Evolutionary conservation across 2,797 vertebrate species (phyloP), one percentile per base, ranked within the genome.

Genomic region (Poecilia wingei): DNA sequence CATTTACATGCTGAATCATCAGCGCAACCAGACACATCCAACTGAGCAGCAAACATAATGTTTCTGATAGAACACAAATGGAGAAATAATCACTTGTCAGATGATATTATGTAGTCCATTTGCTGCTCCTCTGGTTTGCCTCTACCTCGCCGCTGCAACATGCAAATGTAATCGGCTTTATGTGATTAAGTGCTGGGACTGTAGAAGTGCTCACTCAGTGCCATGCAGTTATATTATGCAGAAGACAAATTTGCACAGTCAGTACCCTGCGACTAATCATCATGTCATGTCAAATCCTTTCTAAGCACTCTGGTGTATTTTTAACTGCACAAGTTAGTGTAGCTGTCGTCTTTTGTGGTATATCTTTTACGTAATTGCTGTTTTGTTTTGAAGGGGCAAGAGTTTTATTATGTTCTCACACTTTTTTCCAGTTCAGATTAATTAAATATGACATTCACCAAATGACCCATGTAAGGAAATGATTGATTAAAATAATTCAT

Each of bases 91-190:
- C 89, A 92, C 92, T 91, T 84, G 84, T 86, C 83, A 86, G 79
- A 81, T 82, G 46, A 88, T 88, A 90, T 93, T 94, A 93, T 89
- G 85, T 88, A 91, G 87, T 76, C 91, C 89, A 92, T 95, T 94
- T 94, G 90, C 87, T 86, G 74, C 83, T 41, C 55, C 78, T 80
- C 68, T 68, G 81, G 74, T 87, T 79, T 84, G 77, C 80, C 75
- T 22, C 80, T 87, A 16, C 43, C 41, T 72, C 81, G 74, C 51
- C 71, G 66, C 75, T 88, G 59, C 84, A 79, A 66, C 80, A 91
- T 89, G 81, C 53, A 90, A 89, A 90, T 87, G 72, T 20, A 10
- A 41, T 80, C 53, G 39, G 72, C 66, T 80, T 73, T 1, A 71
- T 82, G 70, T 88, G 84, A 93, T 88, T 82, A 90, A 89, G 76